Percentiles rank a stretch among this genome's conserved stretches.
phyloP scores from a whole-genome alignment of 2,113 vertebrate species.

The Daphoenositta chrysoptera region DNA sequence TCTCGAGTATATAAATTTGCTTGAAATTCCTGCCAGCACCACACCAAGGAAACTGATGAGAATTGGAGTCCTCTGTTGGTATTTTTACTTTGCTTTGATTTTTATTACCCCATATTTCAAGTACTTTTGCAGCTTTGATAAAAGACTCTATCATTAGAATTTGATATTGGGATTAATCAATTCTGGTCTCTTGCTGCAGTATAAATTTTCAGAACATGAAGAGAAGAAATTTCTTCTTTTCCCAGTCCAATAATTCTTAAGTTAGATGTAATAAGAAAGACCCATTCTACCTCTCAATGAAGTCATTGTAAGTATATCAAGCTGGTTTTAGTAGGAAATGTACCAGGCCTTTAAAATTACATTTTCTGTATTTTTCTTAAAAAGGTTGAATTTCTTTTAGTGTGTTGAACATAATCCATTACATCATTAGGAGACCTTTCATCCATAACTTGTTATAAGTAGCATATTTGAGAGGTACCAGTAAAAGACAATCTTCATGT shows the following conservation, averaged over 20 bases:
- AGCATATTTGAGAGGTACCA: not conserved
- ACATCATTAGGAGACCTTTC: not conserved
- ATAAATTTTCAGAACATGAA: not conserved
- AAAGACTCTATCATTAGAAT: not conserved
- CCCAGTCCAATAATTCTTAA: not conserved
- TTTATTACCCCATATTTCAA: not conserved
- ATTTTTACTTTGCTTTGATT: conserved; percentile 5
- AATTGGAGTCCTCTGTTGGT: not conserved
- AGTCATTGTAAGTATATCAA: not conserved
- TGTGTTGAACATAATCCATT: not conserved
- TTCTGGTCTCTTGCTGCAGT: not conserved
- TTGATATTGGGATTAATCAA: not conserved
- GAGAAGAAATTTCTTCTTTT: conserved; percentile 27
- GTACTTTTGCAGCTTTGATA: not conserved
- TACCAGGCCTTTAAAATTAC: not conserved
- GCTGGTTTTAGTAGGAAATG: not conserved
- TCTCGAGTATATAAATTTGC: not conserved
- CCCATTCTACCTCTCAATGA: not conserved
- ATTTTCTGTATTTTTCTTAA: not conserved
- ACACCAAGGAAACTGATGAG: not conserved
- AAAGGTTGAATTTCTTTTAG: not conserved
- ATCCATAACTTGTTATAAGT: not conserved
- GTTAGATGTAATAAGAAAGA: conserved; percentile 7
- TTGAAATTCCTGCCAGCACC: not conserved
- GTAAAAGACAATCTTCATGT: not conserved